Evolutionary conservation across 2,888 invertebrate genomes (phyloP).

Genomic region (Tenthredo distinguenda): DNA sequence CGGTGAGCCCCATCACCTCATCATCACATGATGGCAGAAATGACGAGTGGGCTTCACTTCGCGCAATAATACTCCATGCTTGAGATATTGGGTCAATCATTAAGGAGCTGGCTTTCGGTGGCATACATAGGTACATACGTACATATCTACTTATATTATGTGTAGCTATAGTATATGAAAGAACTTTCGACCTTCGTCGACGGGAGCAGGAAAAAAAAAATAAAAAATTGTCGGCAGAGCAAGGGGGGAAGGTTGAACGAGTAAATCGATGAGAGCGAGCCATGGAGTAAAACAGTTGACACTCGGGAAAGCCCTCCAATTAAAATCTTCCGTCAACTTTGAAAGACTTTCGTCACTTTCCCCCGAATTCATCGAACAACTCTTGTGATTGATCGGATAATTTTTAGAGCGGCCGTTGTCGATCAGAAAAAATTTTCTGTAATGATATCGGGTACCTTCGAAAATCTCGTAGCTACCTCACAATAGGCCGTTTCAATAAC

Average conservation of each 20-base stretch:
- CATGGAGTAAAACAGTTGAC: slow-evolving; percentile 29
- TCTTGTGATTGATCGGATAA: not conserved
- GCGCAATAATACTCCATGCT: not conserved
- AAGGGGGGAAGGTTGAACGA: not conserved
- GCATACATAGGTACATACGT: not conserved
- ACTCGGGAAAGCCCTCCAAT: slow-evolving; percentile 42
- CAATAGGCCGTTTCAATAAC: slow-evolving; percentile 34
- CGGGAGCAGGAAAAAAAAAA: not conserved
- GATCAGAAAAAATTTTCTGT: not conserved
- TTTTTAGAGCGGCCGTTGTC: not conserved
- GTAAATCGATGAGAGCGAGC: slow-evolving; percentile 19
- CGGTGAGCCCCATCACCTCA: not conserved
- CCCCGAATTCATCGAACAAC: slow-evolving; percentile 1
- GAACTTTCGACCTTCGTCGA: slow-evolving; percentile 3
- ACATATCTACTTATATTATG: not conserved
- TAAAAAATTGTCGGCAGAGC: not conserved
- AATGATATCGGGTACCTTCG: slow-evolving; percentile 1
- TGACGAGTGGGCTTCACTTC: not conserved
- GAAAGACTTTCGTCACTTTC: slow-evolving; percentile 5
- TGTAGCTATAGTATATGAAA: not conserved
- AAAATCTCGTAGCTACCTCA: slow-evolving; percentile 33
- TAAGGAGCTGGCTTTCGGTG: not conserved
- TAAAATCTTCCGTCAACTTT: slow-evolving; percentile 46
- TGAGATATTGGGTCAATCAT: not conserved
- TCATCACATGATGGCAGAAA: not conserved